Evolutionary conservation across 2,797 vertebrate genomes (phyloP).

Genomic region (Poeciliopsis presidionis): DNA sequence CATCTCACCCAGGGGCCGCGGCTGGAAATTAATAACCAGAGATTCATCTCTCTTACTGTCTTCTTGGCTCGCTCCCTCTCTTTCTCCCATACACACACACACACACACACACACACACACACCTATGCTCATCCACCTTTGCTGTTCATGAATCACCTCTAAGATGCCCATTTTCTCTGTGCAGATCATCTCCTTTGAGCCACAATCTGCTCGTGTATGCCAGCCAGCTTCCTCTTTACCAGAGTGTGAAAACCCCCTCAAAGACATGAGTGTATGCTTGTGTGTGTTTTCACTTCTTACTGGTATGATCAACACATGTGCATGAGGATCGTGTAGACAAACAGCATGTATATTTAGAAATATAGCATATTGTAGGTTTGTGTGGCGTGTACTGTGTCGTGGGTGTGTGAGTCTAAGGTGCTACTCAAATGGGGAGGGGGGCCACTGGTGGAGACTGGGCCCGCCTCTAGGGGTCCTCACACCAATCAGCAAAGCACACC

Average conservation of each 20-base stretch:
- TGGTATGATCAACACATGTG: slow-evolving; percentile 28
- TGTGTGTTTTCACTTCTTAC: slow-evolving; percentile 32
- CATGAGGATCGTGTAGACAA: slow-evolving; percentile 24
- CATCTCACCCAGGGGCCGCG: slow-evolving; percentile 80
- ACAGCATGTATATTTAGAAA: slow-evolving; percentile 28
- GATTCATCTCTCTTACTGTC: slow-evolving; percentile 80
- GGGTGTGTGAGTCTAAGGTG: slow-evolving; percentile 42
- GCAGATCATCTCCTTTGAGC: slow-evolving; percentile 77
- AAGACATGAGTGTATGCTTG: slow-evolving; percentile 46
- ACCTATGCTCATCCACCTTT: slow-evolving; percentile 76
- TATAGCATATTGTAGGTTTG: slow-evolving; percentile 38
- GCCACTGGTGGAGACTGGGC: slow-evolving; percentile 70
- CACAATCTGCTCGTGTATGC: slow-evolving; percentile 82
- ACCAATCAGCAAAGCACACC: slow-evolving; percentile 85
- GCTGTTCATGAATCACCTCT: slow-evolving; percentile 73
- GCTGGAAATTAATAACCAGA: slow-evolving; percentile 81
- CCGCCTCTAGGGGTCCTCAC: slow-evolving; percentile 85
- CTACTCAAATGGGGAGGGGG: slow-evolving; percentile 62
- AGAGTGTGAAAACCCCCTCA: slow-evolving; percentile 79
- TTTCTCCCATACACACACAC: slow-evolving; percentile 28
- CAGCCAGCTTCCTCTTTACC: slow-evolving; percentile 82
- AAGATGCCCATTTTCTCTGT: slow-evolving; percentile 69
- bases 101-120: slow-evolving; percentile 54
- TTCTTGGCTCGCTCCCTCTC: slow-evolving; percentile 58
- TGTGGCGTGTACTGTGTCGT: slow-evolving; percentile 19